A percentile compares a stretch with the other conserved stretches of the same genome.
These are phyloP conservation scores for Drosophila insularis DNA, from an alignment of 1,140 invertebrate species.

Conservation along the genomic window DNA sequence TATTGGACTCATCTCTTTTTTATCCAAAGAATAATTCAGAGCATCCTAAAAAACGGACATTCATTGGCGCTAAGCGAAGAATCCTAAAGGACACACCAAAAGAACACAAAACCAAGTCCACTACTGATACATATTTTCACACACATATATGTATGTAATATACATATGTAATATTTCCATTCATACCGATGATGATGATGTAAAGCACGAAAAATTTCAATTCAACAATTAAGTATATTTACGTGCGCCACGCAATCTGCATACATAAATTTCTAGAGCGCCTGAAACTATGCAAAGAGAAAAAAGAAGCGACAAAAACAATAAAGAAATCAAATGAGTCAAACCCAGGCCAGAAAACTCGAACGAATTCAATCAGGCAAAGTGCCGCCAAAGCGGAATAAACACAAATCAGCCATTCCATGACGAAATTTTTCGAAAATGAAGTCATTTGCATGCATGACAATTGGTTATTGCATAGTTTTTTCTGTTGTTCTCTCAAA, in stretches of 20 bases:
- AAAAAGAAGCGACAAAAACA: conserved; percentile 38
- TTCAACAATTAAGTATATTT: conserved; percentile 67
- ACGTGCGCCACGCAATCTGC: conserved; percentile 76
- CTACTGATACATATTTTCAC: background rate
- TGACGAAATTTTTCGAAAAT: conserved; percentile 61
- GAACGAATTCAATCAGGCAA: conserved; percentile 73
- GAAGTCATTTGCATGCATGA: conserved; percentile 82
- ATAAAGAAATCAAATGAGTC: conserved; percentile 52
- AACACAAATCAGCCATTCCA: conserved; percentile 11
- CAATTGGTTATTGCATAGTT: conserved; percentile 77
- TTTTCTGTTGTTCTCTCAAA: conserved; percentile 60
- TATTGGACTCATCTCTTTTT: too few relatives aligned
- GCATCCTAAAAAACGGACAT: too few relatives aligned
- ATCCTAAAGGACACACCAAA: too few relatives aligned
- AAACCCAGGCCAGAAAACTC: conserved; percentile 25
- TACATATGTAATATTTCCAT: conserved; percentile 27
- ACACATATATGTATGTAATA: conserved; percentile 26
- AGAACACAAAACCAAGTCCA: background rate
- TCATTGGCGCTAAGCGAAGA: too few relatives aligned
- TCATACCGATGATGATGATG: conserved; percentile 32
- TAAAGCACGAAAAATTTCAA: background rate
- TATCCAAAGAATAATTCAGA: too few relatives aligned
- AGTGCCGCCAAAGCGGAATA: conserved; percentile 42
- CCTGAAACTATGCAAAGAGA: conserved; percentile 61
- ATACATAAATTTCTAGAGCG: conserved; percentile 61